Base-by-base conservation (phyloP, 2,888 invertebrate species). In the Synergus gifuensis region DNA sequence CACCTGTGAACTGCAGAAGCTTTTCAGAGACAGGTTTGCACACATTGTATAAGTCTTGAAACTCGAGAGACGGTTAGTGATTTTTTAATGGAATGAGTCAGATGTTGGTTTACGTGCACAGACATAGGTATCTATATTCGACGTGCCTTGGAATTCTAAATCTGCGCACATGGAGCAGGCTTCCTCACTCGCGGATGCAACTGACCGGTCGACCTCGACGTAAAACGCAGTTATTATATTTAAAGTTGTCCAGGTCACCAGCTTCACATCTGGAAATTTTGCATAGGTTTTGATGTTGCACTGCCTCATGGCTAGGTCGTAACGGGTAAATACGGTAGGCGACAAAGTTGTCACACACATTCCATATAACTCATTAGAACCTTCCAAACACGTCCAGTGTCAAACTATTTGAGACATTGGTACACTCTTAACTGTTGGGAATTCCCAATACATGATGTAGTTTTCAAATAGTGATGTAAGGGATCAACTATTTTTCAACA, bases 161-260 rank as follows among this genome's bases (percentile, higher is more conserved):
- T 46, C 16, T 49, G 69, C 54, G 69, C 69, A 49, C 69, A 54
- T 73, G 69, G 16, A 73, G 49, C 69, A 49, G 49, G n/a, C 79
- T 83, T 79, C 78, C 81, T 78, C 79, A 81, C 79, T 81, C 76
- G 54, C 73, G 78, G 79, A 79, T 78, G 79, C 64, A 76, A 78
- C 77, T 81, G 78, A 81, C 82, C 77, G 81, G 46, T 78, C 77
- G 81, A 81, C 82, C 82, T 62, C 78, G 54, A 16, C 1, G 49
- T 36, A 54, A n/a, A 62, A 62, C 62, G 14, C 28, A 12, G 62
- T 22, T 73, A 73, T 73, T 73, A 73, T 49, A 54, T 4, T n/a
- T 54, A 49, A 28, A 9, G 69, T 8, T 69, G 22, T 28, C 9
- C 69, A 73, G 69, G 22, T 28, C 69, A 36, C 28, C 49, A 22